These are phyloP conservation scores for Temnothorax longispinosus DNA, from an alignment of 1,140 invertebrate genomes.

Conservation along the genomic window DNA sequence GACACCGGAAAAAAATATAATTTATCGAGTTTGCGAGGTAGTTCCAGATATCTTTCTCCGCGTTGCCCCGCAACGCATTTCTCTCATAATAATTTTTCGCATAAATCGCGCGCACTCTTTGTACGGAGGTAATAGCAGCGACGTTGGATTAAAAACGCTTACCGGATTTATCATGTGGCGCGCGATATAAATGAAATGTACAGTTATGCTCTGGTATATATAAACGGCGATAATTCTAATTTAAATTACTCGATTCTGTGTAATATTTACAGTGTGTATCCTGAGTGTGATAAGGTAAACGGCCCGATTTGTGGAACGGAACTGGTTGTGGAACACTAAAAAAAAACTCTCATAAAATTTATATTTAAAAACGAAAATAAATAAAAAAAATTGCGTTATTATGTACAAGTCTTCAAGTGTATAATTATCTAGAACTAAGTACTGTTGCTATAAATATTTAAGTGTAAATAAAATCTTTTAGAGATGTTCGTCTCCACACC, in stretches of 20 bases:
- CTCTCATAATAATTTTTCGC: constrained; percentile 28
- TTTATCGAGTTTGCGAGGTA: constrained; percentile 26
- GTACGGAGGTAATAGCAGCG: background rate
- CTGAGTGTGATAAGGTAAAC: background rate
- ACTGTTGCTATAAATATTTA: too few species aligned
- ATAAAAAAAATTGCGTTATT: too few species aligned
- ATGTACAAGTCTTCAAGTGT: too few species aligned
- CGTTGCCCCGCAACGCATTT: constrained; percentile 11
- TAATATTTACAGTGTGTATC: background rate
- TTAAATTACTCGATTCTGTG: constrained; percentile 23
- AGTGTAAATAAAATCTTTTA: too few species aligned
- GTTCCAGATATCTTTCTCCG: background rate
- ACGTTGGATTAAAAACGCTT: constrained; percentile 35
- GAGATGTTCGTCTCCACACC: too few species aligned
- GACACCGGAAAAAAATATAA: constrained; percentile 13
- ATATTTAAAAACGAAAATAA: too few species aligned
- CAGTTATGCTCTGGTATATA: background rate
- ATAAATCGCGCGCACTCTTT: constrained; percentile 32
- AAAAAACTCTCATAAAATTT: too few species aligned
- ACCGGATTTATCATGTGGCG: constrained; percentile 15
- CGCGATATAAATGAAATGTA: constrained; percentile 29
- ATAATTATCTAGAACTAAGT: too few species aligned
- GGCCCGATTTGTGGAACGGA: too few species aligned
- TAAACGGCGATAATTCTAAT: constrained; percentile 28
- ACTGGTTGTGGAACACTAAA: too few species aligned